These are phyloP conservation scores for Apodemia mormo DNA, from an alignment of 2,888 invertebrate genomes.

Conservation along the genomic window DNA sequence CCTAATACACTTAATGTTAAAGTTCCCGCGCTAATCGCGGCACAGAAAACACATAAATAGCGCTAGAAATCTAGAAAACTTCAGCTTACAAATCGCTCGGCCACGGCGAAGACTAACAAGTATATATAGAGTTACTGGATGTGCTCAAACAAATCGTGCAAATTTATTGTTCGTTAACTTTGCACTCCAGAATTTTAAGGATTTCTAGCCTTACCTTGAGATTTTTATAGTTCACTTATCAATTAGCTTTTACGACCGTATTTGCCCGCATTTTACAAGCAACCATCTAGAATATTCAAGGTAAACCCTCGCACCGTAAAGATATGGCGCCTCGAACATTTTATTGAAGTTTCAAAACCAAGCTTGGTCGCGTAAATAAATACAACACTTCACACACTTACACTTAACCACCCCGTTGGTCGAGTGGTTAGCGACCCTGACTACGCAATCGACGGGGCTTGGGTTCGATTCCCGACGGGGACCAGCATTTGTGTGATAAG, in stretches of 20 bases:
- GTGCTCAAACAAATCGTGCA: conserved; percentile 21
- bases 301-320: too few relatives aligned
- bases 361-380: too few relatives aligned
- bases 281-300: too few relatives aligned
- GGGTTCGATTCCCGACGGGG: too few relatives aligned
- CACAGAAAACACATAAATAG: conserved; percentile 29
- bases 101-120: conserved; percentile 42
- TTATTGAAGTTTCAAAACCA: too few relatives aligned
- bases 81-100: conserved; percentile 40
- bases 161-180: not conserved
- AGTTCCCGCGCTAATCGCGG: conserved; percentile 5
- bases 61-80: conserved; percentile 24
- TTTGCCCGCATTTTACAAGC: not conserved
- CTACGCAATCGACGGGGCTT: too few relatives aligned
- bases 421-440: too few relatives aligned
- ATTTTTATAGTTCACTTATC: too few relatives aligned
- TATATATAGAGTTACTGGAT: conserved; percentile 40
- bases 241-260: not conserved
- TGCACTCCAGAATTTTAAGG: not conserved
- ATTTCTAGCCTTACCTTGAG: not conserved
- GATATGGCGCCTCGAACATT: too few relatives aligned
- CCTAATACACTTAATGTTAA: not conserved
- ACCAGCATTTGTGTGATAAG: too few relatives aligned
- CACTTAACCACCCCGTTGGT: too few relatives aligned
- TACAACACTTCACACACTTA: too few relatives aligned